Evolutionary conservation across 2,888 invertebrate genomes (phyloP).

Genomic region (Campoletis raptor): DNA sequence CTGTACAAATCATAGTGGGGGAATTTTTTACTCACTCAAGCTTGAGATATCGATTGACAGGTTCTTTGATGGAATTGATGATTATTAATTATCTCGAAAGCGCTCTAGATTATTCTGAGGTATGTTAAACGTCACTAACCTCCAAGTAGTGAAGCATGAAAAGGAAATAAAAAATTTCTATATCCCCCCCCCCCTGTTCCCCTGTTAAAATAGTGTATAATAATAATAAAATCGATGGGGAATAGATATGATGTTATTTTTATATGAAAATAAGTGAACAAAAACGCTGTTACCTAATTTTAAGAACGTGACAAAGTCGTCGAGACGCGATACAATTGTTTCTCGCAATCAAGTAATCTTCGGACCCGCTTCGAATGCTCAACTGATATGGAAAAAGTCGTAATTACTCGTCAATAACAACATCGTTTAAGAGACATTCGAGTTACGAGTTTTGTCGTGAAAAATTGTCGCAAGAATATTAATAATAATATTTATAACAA

Average conservation of each 20-base stretch:
- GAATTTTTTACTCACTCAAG: neutral
- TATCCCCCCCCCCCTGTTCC: too few species aligned
- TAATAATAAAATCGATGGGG: neutral
- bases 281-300: neutral
- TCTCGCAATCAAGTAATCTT: neutral
- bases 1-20: neutral
- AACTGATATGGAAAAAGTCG: conserved; percentile 37
- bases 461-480: too few species aligned
- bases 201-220: neutral
- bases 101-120: neutral
- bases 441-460: conserved; percentile 9
- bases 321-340: conserved; percentile 2
- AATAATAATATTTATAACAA: too few species aligned
- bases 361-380: neutral
- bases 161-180: neutral
- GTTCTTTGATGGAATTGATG: neutral
- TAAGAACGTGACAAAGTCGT: neutral
- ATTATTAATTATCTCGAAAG: neutral
- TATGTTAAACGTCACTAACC: neutral
- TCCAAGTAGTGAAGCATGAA: neutral
- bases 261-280: neutral
- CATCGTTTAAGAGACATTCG: neutral
- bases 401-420: neutral
- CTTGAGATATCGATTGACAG: neutral
- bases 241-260: neutral